These are phyloP conservation scores for Sminthurides aquaticus DNA, from an alignment of 2,888 invertebrate species.

Conservation along the genomic window DNA sequence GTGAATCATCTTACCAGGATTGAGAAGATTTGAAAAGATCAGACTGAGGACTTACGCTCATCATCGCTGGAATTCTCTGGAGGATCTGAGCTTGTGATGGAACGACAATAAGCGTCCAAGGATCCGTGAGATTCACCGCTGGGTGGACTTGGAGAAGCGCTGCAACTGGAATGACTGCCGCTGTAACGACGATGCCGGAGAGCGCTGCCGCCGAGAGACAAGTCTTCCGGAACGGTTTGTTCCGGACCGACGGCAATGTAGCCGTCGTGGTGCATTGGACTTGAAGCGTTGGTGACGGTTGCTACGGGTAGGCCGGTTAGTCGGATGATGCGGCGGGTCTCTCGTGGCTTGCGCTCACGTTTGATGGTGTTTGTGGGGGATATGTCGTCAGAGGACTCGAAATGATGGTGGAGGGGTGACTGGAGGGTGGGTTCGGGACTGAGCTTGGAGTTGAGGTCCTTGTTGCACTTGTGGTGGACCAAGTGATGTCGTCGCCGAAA, in stretches of 20 bases:
- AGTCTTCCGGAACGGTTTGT: constrained; percentile 86
- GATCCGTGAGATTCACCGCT: constrained; percentile 38
- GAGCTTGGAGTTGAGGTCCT: constrained; percentile 16
- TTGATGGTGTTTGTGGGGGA: constrained; percentile 28
- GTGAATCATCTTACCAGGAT: constrained; percentile 13
- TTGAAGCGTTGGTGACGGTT: constrained; percentile 18
- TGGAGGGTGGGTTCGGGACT: constrained; percentile 14
- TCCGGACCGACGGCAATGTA: constrained; percentile 54
- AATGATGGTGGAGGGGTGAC: constrained; percentile 21
- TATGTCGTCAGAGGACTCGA: constrained; percentile 27
- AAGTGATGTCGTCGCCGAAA: constrained; percentile 81
- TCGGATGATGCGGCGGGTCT: constrained; percentile 53
- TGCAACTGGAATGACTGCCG: constrained; percentile 40
- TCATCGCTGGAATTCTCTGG: constrained; percentile 40
- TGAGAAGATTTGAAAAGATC: constrained; percentile 1
- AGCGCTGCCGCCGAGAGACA: constrained; percentile 55
- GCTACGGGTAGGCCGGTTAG: constrained; percentile 41
- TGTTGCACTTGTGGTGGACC: constrained; percentile 68
- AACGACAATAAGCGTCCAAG: constrained; percentile 32
- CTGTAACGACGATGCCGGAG: constrained; percentile 32
- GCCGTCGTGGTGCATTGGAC: constrained; percentile 17
- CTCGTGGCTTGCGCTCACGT: constrained; percentile 50
- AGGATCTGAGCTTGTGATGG: constrained; percentile 37
- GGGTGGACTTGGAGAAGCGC: constrained; percentile 34
- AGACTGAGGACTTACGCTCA: constrained; percentile 17